phyloP scores from a whole-genome alignment of 1,140 invertebrate species.

The Idris sp. region DNA sequence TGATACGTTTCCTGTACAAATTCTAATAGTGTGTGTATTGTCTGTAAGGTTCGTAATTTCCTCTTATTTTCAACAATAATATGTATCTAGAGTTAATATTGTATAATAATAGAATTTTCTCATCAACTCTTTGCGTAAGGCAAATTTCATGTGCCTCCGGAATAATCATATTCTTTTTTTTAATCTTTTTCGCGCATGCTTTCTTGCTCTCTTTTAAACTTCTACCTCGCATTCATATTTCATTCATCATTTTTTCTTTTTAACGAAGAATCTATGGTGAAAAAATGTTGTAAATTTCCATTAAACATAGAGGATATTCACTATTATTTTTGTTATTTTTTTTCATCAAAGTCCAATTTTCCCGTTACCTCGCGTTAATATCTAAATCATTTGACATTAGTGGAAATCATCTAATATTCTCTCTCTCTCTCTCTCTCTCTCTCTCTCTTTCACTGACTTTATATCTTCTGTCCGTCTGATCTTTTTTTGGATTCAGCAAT shows the following conservation, averaged over 20 bases:
- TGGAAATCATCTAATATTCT: slow-evolving; percentile 24
- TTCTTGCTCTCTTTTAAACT: slow-evolving; percentile 10
- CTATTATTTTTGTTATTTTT: too few relatives aligned
- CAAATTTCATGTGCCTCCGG: slow-evolving; percentile 59
- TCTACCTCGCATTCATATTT: slow-evolving; percentile 20
- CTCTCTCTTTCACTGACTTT: slow-evolving; percentile 13
- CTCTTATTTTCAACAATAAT: slow-evolving; percentile 65
- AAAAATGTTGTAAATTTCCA: slow-evolving; percentile 43
- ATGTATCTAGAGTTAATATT: slow-evolving; percentile 67
- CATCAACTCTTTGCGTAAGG: slow-evolving; percentile 62
- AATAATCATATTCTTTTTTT: slow-evolving; percentile 61
- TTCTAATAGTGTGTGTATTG: slow-evolving; percentile 71
- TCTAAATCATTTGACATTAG: not conserved
- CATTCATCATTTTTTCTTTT: slow-evolving; percentile 19
- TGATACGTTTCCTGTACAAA: slow-evolving; percentile 57
- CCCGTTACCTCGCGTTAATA: slow-evolving; percentile 26
- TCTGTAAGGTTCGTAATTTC: slow-evolving; percentile 67
- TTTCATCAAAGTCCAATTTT: slow-evolving; percentile 34
- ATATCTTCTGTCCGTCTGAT: slow-evolving; percentile 24
- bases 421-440: slow-evolving; percentile 9
- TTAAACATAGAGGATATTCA: slow-evolving; percentile 38
- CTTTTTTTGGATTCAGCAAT: slow-evolving; percentile 28
- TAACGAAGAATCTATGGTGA: slow-evolving; percentile 58
- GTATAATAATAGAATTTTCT: slow-evolving; percentile 66
- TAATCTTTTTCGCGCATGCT: slow-evolving; percentile 9